A percentile compares a stretch with the other conserved stretches of the same genome.
Evolutionary conservation across 2,888 invertebrate species (phyloP).

Genomic region (Notodonta dromedarius): DNA sequence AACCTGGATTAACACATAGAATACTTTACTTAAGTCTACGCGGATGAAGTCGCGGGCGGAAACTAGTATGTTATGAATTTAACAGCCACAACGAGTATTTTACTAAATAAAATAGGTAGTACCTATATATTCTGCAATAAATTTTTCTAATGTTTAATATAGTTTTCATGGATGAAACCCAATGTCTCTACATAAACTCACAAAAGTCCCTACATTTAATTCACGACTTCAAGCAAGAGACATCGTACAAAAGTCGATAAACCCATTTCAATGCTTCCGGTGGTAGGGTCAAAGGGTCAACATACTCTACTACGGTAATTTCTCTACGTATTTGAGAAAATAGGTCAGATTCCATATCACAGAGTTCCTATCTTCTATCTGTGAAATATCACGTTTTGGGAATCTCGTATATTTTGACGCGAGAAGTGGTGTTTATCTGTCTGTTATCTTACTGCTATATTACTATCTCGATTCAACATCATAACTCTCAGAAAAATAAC

Average conservation of each 20-base stretch:
- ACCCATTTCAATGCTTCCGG: constrained; percentile 2
- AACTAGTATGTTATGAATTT: too few species aligned
- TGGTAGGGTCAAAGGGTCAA: background rate
- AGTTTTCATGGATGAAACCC: too few species aligned
- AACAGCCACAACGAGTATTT: too few species aligned
- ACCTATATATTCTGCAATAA: too few species aligned
- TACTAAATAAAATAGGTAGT: too few species aligned
- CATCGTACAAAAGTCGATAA: constrained; percentile 1
- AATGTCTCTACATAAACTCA: background rate
- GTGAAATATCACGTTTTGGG: background rate
- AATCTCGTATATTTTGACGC: constrained; percentile 9
- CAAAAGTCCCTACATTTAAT: background rate
- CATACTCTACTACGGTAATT: background rate
- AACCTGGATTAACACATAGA: too few species aligned
- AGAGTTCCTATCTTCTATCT: background rate
- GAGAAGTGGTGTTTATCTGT: constrained; percentile 7
- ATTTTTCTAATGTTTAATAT: too few species aligned
- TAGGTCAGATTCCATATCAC: constrained; percentile 5
- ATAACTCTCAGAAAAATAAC: background rate
- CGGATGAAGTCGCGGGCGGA: too few species aligned
- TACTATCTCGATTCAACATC: background rate
- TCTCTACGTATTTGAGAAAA: background rate
- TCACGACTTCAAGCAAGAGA: background rate
- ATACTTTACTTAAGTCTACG: too few species aligned
- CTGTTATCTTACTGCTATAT: constrained; percentile 11